Percentiles rank a stretch among this genome's conserved stretches.
These are phyloP conservation scores for Tenthredo scrophulariae DNA, from an alignment of 2,888 invertebrate genomes.

Conservation along the genomic window DNA sequence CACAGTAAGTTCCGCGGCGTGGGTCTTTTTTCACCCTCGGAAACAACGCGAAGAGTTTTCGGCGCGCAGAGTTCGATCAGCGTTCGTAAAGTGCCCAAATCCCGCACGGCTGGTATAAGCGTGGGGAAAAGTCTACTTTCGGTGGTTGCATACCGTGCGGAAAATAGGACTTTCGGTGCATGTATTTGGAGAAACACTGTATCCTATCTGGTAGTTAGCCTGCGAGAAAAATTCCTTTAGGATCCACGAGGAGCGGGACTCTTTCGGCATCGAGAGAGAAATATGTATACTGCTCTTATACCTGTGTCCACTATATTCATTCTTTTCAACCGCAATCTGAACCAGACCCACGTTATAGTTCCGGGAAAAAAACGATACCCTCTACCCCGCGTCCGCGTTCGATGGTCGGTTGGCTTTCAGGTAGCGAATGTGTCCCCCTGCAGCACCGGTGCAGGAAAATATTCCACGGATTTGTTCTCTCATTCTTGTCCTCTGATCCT, in stretches of 20 bases:
- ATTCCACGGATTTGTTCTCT: slow-evolving; percentile 26
- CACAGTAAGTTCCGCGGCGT: not conserved
- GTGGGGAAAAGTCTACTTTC: too few relatives aligned
- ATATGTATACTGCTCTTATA: not conserved
- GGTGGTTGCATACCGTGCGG: too few relatives aligned
- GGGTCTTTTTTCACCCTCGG: not conserved
- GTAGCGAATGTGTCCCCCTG: slow-evolving; percentile 3
- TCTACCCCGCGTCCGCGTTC: not conserved
- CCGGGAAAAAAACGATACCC: slow-evolving; percentile 31
- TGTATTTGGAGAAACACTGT: not conserved
- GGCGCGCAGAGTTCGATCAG: too few relatives aligned
- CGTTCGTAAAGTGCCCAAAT: too few relatives aligned
- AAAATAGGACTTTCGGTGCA: too few relatives aligned
- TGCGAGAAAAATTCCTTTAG: slow-evolving; percentile 18
- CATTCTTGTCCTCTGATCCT: slow-evolving; percentile 40
- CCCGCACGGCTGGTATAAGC: too few relatives aligned
- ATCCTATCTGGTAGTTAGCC: slow-evolving; percentile 32
- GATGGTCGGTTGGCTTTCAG: slow-evolving; percentile 17
- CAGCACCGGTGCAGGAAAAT: not conserved
- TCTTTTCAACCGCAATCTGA: slow-evolving; percentile 38
- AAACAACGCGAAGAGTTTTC: not conserved
- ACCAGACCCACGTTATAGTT: slow-evolving; percentile 12
- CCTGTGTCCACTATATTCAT: slow-evolving; percentile 42
- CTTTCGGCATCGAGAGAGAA: not conserved
- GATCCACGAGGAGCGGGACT: not conserved